Evolutionary conservation across 2,113 vertebrate genomes (phyloP), one percentile per base, ranked within the genome.

Genomic region (Nicator chloris): DNA sequence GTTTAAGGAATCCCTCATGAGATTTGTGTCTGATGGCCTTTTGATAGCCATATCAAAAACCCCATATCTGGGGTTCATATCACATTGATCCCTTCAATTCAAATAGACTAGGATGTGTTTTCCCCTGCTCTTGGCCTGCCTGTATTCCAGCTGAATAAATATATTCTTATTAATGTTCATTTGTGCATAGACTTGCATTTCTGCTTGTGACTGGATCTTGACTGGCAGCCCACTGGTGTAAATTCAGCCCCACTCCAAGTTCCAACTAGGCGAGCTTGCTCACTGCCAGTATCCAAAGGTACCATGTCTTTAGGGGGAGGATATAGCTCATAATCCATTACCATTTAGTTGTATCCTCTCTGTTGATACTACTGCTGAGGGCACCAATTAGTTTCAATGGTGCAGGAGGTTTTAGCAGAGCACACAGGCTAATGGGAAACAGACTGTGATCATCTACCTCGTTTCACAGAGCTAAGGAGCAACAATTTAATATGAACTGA

Each of bases 321-420:
- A 73, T 87, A 63, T 12, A 42, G 84, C 44, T 95, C 87, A 87
- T 95, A 94, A 86, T 83, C 35, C 56, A 49, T 88, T 61, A 37
- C 56, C 71, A 60, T 88, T 94, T 95, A 92, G 94, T 91, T 83
- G 64, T 73, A 77, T 94, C 64, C 47, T 88, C 54, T 92, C 56
- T 86, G 85, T 85, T 96, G 87, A 86, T 77, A 39, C 68, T 44
- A 35, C 56, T 63, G 22, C 47, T 49, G 68, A 96, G 88, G 71
- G 17, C 76, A 83, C 76, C 90, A 96, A 93, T 97, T 96, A 97
- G 66, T 92, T 93, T 93, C 93, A 93, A 80, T 92, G 92, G 95
- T 93, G 93, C 85, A 91, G 87, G 94, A 90, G 95, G 94, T 86
- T 95, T 96, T 91, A 95, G 90, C 21, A 73, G 93, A 88, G 90